Percentiles rank a stretch among this genome's conserved stretches.
Evolutionary conservation across 2,797 vertebrate genomes (phyloP).

Genomic region (Anolis apletophallus): DNA sequence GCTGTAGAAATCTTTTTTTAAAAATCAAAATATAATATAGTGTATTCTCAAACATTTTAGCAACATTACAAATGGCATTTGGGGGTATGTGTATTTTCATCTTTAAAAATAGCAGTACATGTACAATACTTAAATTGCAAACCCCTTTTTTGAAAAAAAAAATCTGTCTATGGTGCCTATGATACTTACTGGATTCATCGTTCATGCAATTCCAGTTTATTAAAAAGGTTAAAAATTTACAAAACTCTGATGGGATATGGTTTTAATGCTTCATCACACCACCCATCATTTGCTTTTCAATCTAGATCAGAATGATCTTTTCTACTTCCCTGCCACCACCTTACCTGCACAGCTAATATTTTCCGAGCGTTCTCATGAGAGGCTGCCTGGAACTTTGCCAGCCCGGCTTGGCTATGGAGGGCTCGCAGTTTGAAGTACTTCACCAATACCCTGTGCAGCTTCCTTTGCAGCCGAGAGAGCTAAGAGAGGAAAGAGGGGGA

Average conservation of each 20-base stretch:
- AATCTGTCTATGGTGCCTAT: constrained; percentile 64
- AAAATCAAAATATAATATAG: constrained; percentile 36
- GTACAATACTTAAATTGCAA: constrained; percentile 69
- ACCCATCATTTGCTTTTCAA: constrained; percentile 86
- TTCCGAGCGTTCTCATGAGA: constrained; percentile 92
- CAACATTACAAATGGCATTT: constrained; percentile 18
- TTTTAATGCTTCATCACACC: constrained; percentile 85
- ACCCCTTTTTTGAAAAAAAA: constrained; percentile 35
- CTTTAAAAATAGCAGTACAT: constrained; percentile 62
- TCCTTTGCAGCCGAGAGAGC: constrained; percentile 91
- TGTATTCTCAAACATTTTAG: constrained; percentile 51
- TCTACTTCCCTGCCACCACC: constrained; percentile 83
- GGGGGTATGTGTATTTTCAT: constrained; percentile 37
- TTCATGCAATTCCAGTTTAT: constrained; percentile 84
- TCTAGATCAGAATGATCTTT: constrained; percentile 83
- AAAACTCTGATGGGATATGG: constrained; percentile 84
- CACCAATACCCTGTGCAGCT: constrained; percentile 84
- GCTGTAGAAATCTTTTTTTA: constrained; percentile 50
- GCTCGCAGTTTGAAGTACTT: constrained; percentile 85
- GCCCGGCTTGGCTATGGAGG: constrained; percentile 87
- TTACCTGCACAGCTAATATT: constrained; percentile 97
- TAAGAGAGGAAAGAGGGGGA: constrained; percentile 77
- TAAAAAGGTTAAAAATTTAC: constrained; percentile 87
- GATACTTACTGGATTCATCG: constrained; percentile 80
- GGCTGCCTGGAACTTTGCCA: constrained; percentile 91